Conservation (phyloP, 2,888 invertebrate species). For the Protonemura montana region DNA sequence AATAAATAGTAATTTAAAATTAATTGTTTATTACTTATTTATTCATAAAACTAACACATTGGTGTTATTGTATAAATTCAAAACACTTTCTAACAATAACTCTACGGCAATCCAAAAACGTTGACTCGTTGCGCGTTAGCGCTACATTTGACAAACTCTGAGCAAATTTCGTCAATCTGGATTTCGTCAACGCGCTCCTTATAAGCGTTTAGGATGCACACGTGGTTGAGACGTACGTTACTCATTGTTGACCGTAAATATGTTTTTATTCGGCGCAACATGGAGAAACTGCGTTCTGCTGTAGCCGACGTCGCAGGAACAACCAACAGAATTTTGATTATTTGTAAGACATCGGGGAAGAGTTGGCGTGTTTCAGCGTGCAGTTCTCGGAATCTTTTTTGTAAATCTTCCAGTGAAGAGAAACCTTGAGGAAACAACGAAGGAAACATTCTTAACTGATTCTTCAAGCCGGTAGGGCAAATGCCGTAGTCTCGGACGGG, state of each 20-base stretch:
- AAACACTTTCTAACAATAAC: too few relatives aligned
- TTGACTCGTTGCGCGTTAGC: conserved; percentile 9
- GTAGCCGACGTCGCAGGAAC: conserved; percentile 31
- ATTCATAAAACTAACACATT: too few relatives aligned
- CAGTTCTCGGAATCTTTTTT: conserved; percentile 22
- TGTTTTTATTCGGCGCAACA: conserved; percentile 24
- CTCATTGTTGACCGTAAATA: conserved; percentile 31
- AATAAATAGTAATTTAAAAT: too few relatives aligned
- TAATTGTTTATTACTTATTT: too few relatives aligned
- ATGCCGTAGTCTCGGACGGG: conserved; percentile 22
- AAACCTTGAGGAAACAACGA: conserved; percentile 19
- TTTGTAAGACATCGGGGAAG: conserved; percentile 17
- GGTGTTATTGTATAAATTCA: too few relatives aligned
- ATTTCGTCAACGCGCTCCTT: conserved; percentile 24
- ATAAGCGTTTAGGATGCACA: conserved; percentile 27
- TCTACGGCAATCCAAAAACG: conserved; percentile 13
- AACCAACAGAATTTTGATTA: conserved; percentile 29
- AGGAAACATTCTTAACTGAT: conserved; percentile 23
- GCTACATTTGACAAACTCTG: conserved; percentile 7
- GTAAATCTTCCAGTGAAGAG: conserved; percentile 9
- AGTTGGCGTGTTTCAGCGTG: conserved; percentile 19
- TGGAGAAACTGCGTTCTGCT: conserved; percentile 25
- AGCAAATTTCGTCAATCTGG: neutral
- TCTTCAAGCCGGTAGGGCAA: neutral
- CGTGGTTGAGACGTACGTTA: conserved; percentile 23